These are phyloP conservation scores for Tragelaphus scriptus DNA, from an alignment of 2,113 vertebrate genomes.

Conservation along the genomic window DNA sequence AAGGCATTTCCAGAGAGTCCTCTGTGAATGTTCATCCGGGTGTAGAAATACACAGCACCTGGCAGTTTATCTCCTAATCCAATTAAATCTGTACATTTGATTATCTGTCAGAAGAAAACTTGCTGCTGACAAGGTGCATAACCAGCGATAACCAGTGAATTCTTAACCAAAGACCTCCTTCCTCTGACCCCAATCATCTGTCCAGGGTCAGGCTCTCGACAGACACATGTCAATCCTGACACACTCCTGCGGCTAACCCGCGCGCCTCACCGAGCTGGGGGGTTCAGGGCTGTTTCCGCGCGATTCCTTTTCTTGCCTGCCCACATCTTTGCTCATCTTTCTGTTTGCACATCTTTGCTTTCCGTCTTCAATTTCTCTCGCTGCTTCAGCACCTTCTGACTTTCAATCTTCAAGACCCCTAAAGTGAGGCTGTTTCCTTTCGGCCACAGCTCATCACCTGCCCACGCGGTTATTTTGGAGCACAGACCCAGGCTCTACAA, in stretches of 20 bases:
- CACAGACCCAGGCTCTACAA: neutral
- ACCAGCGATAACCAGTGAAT: neutral
- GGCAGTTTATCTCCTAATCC: neutral
- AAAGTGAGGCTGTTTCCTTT: neutral
- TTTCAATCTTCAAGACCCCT: neutral
- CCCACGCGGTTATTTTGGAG: neutral
- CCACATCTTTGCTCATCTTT: neutral
- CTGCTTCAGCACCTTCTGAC: constrained; percentile 2
- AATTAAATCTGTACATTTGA: neutral
- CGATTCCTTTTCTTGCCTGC: neutral
- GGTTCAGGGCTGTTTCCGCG: neutral
- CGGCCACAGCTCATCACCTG: neutral
- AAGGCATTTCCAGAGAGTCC: neutral
- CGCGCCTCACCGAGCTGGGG: neutral
- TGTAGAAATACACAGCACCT: neutral
- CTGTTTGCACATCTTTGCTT: neutral
- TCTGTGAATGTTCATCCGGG: neutral
- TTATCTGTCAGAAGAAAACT: constrained; percentile 5
- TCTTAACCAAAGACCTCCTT: neutral
- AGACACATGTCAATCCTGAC: fast-evolving
- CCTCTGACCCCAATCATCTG: neutral
- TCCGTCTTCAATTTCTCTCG: neutral
- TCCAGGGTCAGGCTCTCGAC: neutral
- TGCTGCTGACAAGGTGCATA: neutral
- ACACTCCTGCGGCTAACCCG: neutral